Evolutionary conservation across 2,113 vertebrate species (phyloP).

Genomic region (Aldabrachelys gigantea): DNA sequence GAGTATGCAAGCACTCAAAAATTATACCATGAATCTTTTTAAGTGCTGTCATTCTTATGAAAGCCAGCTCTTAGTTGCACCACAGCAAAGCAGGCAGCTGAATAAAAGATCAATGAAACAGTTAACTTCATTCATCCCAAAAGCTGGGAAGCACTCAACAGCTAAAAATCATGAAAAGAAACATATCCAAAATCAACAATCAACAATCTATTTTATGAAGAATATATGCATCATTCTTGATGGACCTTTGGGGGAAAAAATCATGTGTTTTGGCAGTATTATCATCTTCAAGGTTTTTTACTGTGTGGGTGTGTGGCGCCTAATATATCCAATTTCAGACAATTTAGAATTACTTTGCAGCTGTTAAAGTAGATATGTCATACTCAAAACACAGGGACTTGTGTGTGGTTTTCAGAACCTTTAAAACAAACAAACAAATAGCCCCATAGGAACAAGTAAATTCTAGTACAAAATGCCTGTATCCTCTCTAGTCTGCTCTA

Average conservation of each 20-base stretch:
- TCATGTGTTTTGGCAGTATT: background rate
- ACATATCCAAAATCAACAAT: background rate
- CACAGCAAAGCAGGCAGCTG: background rate
- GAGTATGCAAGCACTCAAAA: background rate
- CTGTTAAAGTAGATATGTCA: background rate
- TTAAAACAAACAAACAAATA: background rate
- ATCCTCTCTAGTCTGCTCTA: background rate
- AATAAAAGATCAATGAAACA: background rate
- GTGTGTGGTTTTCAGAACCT: background rate
- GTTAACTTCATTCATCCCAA: background rate
- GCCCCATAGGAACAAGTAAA: background rate
- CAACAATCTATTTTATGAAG: background rate
- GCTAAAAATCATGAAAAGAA: background rate
- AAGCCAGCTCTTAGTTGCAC: background rate
- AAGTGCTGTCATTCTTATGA: background rate
- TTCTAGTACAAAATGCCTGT: background rate
- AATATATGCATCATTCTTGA: constrained; percentile 2
- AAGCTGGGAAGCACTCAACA: background rate
- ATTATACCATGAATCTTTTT: background rate
- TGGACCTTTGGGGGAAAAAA: background rate
- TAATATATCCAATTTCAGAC: constrained; percentile 5
- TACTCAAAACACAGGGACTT: background rate
- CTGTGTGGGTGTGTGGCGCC: background rate
- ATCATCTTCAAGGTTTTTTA: constrained; percentile 9
- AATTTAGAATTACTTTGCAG: constrained; percentile 9